Evolutionary conservation across 2,797 vertebrate species (phyloP), one percentile per base, ranked within the genome.

Genomic region (Poecilia velifera): DNA sequence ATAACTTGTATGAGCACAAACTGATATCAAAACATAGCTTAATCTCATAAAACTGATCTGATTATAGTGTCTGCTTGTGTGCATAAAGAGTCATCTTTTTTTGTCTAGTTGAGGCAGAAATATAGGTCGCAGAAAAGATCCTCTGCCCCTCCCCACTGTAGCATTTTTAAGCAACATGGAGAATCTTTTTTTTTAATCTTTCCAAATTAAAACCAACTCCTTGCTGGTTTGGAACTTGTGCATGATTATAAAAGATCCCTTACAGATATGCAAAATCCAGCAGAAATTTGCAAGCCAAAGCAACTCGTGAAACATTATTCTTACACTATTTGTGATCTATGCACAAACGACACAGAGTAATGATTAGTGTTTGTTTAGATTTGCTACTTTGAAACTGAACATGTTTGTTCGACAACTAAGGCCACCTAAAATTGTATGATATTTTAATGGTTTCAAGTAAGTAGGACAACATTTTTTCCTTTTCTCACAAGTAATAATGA

Each of bases 261-360:
- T 62, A 72, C 53, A 70, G 43, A 28, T 51, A 64, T 83, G 73
- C 36, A 83, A 68, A 83, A 79, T 79, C 3, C 3, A 31, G 49
- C 18, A 0, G 34, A 13, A 39, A 76, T 76, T 76, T 76, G 82
- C 74, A 83, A 80, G 82, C 79, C 39, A 80, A 80, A 83, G 20
- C 39, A 57, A 31, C 39, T 45, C 41, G 73, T 57, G 74, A 77
- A 77, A 84, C 0, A 6, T 8, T 43, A 76, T 43, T 14, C 71
- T 70, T 36, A 49, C 47, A 39, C 20, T 43, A 28, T 9, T 13
- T 36, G 3, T 74, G 72, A 51, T 51, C 7, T 18, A 12, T 74
- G 47, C 13, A 41, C 64, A 39, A 62, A 47, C 8, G 5, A 22
- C 51, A 64, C 22, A 49, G 72, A 51, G 39, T 34, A 13, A 45